Percentiles rank a stretch among this genome's conserved stretches.
Conservation (phyloP, 2,113 vertebrate species). For the Cinclus mexicanus region DNA sequence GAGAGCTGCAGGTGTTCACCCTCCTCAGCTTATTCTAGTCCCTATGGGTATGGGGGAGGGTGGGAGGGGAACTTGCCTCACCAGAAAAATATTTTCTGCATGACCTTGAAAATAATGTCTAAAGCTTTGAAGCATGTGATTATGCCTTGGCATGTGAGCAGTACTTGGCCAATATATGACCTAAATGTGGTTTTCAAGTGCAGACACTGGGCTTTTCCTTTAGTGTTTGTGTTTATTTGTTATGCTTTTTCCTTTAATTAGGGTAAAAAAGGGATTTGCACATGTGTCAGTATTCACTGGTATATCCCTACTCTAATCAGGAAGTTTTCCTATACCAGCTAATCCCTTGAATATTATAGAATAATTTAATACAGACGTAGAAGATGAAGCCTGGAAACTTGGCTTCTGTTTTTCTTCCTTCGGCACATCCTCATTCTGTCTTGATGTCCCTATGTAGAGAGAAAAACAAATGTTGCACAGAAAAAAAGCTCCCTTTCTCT, state of each 20-base stretch:
- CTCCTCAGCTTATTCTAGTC: slow-evolving; percentile 58
- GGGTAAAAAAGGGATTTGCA: not conserved
- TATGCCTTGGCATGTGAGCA: slow-evolving; percentile 37
- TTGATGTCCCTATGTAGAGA: not conserved
- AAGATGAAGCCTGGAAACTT: not conserved
- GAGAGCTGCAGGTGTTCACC: slow-evolving; percentile 71
- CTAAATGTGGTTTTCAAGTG: slow-evolving; percentile 46
- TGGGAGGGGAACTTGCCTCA: slow-evolving; percentile 22
- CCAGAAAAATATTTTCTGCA: slow-evolving; percentile 54
- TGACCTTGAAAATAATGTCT: slow-evolving; percentile 70
- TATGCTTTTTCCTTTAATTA: not conserved
- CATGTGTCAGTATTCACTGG: not conserved
- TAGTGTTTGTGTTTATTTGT: not conserved
- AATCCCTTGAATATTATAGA: not conserved
- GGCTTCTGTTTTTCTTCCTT: not conserved
- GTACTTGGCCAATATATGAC: slow-evolving; percentile 39
- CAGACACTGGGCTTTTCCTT: not conserved
- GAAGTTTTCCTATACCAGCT: not conserved
- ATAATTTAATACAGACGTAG: not conserved
- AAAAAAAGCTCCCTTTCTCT: not conserved
- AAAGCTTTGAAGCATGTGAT: slow-evolving; percentile 59
- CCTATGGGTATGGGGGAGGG: slow-evolving; percentile 46
- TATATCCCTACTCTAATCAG: not conserved
- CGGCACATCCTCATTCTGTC: not conserved
- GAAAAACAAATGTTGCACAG: not conserved